Conservation (phyloP, 2,113 vertebrate species). For the Equus quagga region DNA sequence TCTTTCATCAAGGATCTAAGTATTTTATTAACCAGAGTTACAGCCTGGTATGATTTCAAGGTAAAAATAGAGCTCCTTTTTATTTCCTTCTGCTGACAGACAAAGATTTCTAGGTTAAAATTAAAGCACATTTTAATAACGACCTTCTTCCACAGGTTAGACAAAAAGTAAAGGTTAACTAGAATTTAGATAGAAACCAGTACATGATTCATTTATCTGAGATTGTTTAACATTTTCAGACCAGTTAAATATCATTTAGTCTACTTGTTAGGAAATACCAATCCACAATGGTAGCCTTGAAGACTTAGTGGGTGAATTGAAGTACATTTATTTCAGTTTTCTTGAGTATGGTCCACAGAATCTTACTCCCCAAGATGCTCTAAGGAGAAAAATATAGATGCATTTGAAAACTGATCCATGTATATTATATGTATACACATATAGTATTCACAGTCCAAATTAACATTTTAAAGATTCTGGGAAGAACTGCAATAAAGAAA, state of each 20-base stretch:
- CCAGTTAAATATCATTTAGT: not conserved
- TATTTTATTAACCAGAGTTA: constrained; percentile 66
- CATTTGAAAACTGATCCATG: not conserved
- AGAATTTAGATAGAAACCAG: constrained; percentile 22
- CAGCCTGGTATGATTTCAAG: constrained; percentile 33
- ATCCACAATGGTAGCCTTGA: not conserved
- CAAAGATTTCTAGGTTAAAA: constrained; percentile 35
- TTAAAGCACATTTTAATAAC: constrained; percentile 52
- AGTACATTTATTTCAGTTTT: not conserved
- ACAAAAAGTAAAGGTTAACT: not conserved
- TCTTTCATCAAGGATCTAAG: constrained; percentile 59
- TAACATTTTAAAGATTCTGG: not conserved
- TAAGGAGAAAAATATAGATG: not conserved
- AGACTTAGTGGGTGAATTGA: not conserved
- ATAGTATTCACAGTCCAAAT: not conserved
- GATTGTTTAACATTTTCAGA: not conserved
- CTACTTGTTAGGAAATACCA: not conserved
- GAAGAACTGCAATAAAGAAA: not conserved
- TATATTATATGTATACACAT: not conserved
- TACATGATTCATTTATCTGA: not conserved
- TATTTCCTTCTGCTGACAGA: not conserved
- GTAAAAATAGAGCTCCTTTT: not conserved
- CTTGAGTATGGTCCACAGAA: not conserved
- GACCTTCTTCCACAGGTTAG: not conserved
- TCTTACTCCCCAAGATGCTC: not conserved